A percentile compares a stretch with the other conserved stretches of the same genome.
These are phyloP conservation scores for Mamestra brassicae DNA, from an alignment of 2,888 invertebrate genomes.

Conservation along the genomic window DNA sequence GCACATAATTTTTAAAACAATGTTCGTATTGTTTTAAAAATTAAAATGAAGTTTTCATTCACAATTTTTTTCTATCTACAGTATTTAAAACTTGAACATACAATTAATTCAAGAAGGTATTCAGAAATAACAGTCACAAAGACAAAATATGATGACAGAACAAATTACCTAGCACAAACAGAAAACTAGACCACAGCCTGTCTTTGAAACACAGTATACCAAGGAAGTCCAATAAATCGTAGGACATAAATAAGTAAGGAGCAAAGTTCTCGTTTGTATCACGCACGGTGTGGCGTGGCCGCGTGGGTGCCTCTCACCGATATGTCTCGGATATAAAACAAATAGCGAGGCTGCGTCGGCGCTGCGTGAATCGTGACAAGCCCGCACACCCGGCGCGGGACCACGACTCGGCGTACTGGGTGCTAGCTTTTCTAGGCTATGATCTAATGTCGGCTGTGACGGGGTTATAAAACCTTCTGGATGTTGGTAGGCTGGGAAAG, in stretches of 20 bases:
- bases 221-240: constrained; percentile 67
- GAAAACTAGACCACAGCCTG: constrained; percentile 42
- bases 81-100: too few relatives aligned
- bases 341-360: constrained; percentile 71
- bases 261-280: constrained; percentile 64
- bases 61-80: too few relatives aligned
- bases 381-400: constrained; percentile 70
- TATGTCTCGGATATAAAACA: constrained; percentile 74
- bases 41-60: too few relatives aligned
- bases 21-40: too few relatives aligned
- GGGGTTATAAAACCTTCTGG: constrained; percentile 17
- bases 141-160: neutral
- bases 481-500: neutral
- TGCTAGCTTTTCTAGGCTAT: constrained; percentile 45
- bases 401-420: constrained; percentile 39
- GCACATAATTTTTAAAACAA: too few relatives aligned
- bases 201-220: constrained; percentile 30
- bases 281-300: constrained; percentile 65
- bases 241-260: constrained; percentile 69
- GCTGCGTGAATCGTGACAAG: constrained; percentile 79
- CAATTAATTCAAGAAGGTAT: neutral
- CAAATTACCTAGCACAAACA: constrained; percentile 5
- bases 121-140: neutral
- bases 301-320: constrained; percentile 72
- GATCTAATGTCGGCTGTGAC: constrained; percentile 33